Base-by-base conservation (phyloP, 2,888 invertebrate genomes). In the Cantharis lateralis region DNA sequence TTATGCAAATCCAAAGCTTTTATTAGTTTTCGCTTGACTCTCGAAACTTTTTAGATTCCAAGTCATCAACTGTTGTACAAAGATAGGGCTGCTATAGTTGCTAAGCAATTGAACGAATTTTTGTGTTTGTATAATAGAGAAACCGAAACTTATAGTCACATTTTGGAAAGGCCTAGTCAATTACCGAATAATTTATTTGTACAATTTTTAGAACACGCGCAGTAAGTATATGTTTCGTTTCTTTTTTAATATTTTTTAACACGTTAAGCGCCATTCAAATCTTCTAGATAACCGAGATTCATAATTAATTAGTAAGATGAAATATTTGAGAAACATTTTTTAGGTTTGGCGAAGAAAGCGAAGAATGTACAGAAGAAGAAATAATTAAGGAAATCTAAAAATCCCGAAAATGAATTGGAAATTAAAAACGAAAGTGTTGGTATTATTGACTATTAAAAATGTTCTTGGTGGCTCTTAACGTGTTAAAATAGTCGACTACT, bases 71-170 rank as follows among this genome's bases (percentile, higher is more conserved):
- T 95, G 86, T 91, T 93, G 83, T 93, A 93, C 85, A 96, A 96
- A 88, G 96, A 96, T 87, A 90, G 94, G 20, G 94, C 95, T 77
- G 96, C 96, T 1, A 93, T 96, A 82, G 93, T 95, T 71, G 95
- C 96, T 1, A 96, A 95, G 87, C 93, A 95, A 83, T 89, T 95
- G 71, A 94, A 94, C 85, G 96, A 96, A 87, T 96, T 95, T 88
- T 90, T 96, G 71, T 94, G 95, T 88, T 90, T 94, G 84, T 96
- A 96, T 88, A 95, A 94, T 86, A 90, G 93, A 73, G 96, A 96
- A 88, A 96, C 96, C 0, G 95, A 96, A 83, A 88, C 94, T 24
- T 94, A 93, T 85, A 91, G 93, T 3, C 94, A 94, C 86, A 91
- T 93, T 72, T 92, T 92, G 78, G 94, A 94, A 83, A 90, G 91